Conservation (phyloP, 2,797 vertebrate species). For the Fringilla coelebs region DNA sequence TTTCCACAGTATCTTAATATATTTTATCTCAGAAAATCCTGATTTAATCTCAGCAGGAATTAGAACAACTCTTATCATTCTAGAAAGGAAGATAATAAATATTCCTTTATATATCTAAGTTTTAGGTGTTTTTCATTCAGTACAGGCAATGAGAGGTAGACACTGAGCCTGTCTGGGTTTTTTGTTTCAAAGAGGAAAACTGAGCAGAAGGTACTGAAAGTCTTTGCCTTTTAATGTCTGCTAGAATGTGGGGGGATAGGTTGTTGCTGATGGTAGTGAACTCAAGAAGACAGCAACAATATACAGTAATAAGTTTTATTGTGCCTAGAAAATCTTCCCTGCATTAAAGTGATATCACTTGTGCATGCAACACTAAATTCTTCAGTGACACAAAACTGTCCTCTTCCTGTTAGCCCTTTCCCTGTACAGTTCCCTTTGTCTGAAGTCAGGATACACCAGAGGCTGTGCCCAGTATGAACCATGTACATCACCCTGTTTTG, state of each 20-base stretch:
- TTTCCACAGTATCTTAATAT: not conserved
- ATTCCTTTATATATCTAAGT: not conserved
- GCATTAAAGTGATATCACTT: not conserved
- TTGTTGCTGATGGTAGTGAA: not conserved
- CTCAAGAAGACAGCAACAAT: not conserved
- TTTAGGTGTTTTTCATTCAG: not conserved
- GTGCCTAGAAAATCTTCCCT: not conserved
- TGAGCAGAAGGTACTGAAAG: not conserved
- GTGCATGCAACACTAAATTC: not conserved
- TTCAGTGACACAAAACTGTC: not conserved
- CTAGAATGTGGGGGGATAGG: not conserved
- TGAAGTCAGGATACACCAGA: not conserved
- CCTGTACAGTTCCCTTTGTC: not conserved
- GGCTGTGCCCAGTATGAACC: not conserved
- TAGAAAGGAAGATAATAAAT: not conserved
- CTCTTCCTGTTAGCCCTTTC: not conserved
- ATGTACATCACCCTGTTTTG: not conserved
- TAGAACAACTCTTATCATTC: not conserved
- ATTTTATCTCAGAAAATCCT: not conserved
- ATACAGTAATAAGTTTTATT: not conserved
- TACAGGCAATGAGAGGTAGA: not conserved
- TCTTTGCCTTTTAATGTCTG: not conserved
- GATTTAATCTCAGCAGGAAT: not conserved
- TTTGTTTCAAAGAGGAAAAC: not conserved
- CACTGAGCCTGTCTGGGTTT: not conserved